A percentile compares a stretch with the other conserved stretches of the same genome.
These are phyloP conservation scores for Trichacis sp. DNA, from an alignment of 2,888 invertebrate genomes.

Conservation along the genomic window DNA sequence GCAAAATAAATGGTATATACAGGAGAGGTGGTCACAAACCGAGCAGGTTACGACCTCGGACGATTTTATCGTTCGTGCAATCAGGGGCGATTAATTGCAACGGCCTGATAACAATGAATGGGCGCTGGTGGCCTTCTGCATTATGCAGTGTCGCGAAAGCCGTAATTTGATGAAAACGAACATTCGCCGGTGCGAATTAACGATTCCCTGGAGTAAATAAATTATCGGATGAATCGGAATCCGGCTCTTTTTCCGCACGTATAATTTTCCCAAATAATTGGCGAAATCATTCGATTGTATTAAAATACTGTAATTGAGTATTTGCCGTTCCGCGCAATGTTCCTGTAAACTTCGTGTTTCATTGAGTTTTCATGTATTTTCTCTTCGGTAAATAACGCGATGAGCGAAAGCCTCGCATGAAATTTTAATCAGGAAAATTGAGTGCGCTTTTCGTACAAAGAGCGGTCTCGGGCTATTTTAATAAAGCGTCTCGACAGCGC, in stretches of 20 bases:
- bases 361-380: too few species aligned
- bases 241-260: neutral
- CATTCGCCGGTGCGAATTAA: neutral
- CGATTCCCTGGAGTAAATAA: neutral
- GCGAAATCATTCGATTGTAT: neutral
- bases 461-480: conserved; percentile 1
- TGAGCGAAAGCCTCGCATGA: too few species aligned
- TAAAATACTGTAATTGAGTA: neutral
- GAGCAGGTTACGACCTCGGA: conserved; percentile 3
- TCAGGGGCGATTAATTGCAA: conserved; percentile 51
- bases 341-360: neutral
- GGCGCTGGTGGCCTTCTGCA: neutral
- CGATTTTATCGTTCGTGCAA: conserved; percentile 47
- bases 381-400: too few species aligned
- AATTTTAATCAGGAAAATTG: conserved; percentile 1
- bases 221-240: neutral
- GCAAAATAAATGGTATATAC: neutral
- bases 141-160: conserved; percentile 2
- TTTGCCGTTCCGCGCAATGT: neutral
- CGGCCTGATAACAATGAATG: conserved; percentile 43
- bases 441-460: neutral
- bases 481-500: conserved; percentile 6
- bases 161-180: conserved; percentile 1
- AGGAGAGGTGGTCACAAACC: neutral
- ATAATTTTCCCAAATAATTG: neutral